Percentiles rank a stretch among this genome's conserved stretches.
Conservation (phyloP, 2,113 vertebrate genomes). For the Hemiprocne comata region DNA sequence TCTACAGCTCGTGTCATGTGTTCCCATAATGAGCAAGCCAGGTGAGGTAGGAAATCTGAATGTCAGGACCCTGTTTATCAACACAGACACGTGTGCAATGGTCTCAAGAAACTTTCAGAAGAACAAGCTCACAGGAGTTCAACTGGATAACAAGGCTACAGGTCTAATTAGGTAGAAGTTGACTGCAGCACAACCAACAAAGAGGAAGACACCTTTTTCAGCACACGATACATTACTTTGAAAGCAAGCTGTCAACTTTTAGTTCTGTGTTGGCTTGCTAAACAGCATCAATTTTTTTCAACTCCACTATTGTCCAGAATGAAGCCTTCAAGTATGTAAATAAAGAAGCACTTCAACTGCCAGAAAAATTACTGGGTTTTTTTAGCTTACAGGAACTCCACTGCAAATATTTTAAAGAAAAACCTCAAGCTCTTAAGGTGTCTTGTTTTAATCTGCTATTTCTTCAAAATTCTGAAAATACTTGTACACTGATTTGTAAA, state of each 20-base stretch:
- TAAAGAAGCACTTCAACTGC: background rate
- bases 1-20: fast-evolving
- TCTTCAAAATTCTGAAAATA: background rate
- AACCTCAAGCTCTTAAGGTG: background rate
- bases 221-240: background rate
- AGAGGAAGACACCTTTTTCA: background rate
- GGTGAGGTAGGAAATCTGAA: background rate
- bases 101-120: background rate
- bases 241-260: background rate
- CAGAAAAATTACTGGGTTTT: background rate
- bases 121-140: background rate
- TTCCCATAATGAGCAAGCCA: fast-evolving
- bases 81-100: background rate
- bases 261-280: background rate
- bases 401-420: background rate
- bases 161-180: background rate
- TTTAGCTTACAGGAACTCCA: background rate
- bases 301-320: background rate
- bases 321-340: background rate
- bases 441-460: background rate
- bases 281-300: background rate
- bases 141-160: background rate
- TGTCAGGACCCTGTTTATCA: background rate
- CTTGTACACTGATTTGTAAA: background rate
- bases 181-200: background rate